These are phyloP conservation scores for Remorina albescens DNA, from an alignment of 2,797 vertebrate species.

Conservation along the genomic window DNA sequence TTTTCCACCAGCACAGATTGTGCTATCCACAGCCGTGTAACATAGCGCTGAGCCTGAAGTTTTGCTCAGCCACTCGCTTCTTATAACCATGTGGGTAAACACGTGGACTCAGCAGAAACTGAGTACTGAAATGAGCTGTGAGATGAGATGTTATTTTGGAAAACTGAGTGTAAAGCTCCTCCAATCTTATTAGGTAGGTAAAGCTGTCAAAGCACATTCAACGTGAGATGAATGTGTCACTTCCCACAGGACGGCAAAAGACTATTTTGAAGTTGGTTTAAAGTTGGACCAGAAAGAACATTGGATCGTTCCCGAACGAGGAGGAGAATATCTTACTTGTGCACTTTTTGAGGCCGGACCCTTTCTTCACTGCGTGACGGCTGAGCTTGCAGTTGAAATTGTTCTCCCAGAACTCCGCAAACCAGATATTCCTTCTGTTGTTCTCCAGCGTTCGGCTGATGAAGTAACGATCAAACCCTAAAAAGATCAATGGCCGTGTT, in stretches of 20 bases:
- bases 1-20: constrained; percentile 42
- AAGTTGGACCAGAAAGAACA: constrained; percentile 58
- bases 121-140: constrained; percentile 41
- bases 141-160: constrained; percentile 58
- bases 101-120: constrained; percentile 71
- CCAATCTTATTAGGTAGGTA: constrained; percentile 45
- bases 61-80: constrained; percentile 49
- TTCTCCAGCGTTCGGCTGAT: constrained; percentile 97
- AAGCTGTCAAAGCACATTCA: constrained; percentile 58
- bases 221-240: constrained; percentile 60
- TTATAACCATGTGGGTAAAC: constrained; percentile 54
- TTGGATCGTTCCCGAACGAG: too few relatives aligned
- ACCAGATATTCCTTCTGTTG: constrained; percentile 99
- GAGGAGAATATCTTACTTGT: constrained; percentile 91
- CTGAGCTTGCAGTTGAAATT: constrained; percentile 99
- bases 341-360: constrained; percentile 96
- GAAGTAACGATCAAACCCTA: constrained; percentile 99
- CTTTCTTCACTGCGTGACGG: constrained; percentile 94
- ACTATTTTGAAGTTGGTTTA: constrained; percentile 39
- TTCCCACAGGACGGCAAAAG: constrained; percentile 29
- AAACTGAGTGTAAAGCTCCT: constrained; percentile 43
- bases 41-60: constrained; percentile 52
- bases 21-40: constrained; percentile 44
- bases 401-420: constrained; percentile 99
- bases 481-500: constrained; percentile 57